These are phyloP conservation scores for Ceyx margarethae DNA, from an alignment of 2,113 vertebrate genomes.

Conservation along the genomic window DNA sequence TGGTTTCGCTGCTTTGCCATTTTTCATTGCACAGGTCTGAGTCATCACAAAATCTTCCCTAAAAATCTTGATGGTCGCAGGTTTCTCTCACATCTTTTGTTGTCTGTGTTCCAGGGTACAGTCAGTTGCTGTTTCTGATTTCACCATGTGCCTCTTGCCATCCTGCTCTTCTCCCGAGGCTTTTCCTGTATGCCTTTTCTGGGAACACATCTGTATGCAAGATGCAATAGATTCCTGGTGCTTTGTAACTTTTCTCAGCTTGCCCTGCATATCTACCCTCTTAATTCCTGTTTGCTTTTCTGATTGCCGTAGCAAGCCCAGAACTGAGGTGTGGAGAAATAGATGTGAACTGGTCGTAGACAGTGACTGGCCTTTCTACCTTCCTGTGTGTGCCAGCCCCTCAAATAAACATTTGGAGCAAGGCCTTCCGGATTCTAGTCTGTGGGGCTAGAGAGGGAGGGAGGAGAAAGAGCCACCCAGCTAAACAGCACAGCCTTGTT, in stretches of 20 bases:
- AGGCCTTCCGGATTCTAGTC: not conserved
- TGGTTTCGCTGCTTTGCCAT: accelerated
- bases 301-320: not conserved
- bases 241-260: not conserved
- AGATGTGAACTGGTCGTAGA: not conserved
- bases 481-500: not conserved
- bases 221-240: not conserved
- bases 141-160: no score
- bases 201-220: not conserved
- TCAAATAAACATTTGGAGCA: not conserved
- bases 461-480: not conserved
- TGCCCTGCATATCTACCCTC: not conserved
- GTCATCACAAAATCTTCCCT: not conserved
- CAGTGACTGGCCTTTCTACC: not conserved
- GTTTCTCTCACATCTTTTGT: no score
- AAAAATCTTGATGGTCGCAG: not conserved
- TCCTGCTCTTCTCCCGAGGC: not conserved
- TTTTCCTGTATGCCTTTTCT: not conserved
- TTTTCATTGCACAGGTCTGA: not conserved
- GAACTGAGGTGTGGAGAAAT: not conserved
- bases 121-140: no score
- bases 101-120: no score
- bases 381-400: not conserved
- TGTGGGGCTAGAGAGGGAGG: not conserved
- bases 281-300: not conserved